These are phyloP conservation scores for Sthenelais limicola DNA, from an alignment of 2,888 invertebrate species.

Conservation along the genomic window DNA sequence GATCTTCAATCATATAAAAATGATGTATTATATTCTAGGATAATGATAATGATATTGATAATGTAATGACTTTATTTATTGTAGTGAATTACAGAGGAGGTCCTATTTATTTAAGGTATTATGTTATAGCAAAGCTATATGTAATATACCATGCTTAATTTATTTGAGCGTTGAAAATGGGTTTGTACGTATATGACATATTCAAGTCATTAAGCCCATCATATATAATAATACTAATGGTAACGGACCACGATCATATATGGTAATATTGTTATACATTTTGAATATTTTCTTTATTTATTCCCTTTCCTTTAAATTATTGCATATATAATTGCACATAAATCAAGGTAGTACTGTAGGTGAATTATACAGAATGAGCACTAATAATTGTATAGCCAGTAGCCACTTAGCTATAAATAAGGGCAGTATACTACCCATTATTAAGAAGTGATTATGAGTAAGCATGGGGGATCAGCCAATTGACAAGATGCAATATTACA, in stretches of 20 bases:
- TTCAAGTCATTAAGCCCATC: constrained; percentile 2
- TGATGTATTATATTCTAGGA: constrained; percentile 40
- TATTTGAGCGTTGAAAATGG: constrained; percentile 31
- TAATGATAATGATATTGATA: constrained; percentile 39
- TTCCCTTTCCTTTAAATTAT: constrained; percentile 39
- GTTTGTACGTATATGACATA: not conserved
- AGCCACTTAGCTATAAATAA: constrained; percentile 35
- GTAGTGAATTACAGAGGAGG: constrained; percentile 35
- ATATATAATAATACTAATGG: no score
- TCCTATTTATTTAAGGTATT: constrained; percentile 37
- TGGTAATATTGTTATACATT: constrained; percentile 38
- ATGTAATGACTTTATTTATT: constrained; percentile 38
- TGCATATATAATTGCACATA: constrained; percentile 42
- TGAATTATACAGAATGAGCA: constrained; percentile 28
- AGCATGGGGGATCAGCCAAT: constrained; percentile 38
- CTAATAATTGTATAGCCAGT: constrained; percentile 39
- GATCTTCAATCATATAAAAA: constrained; percentile 40
- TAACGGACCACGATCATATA: constrained; percentile 34
- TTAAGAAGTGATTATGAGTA: constrained; percentile 33
- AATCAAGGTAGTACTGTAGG: constrained; percentile 36
- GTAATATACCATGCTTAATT: constrained; percentile 40
- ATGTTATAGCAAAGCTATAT: constrained; percentile 42
- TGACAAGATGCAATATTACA: constrained; percentile 33
- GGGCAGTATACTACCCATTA: constrained; percentile 28
- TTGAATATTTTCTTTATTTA: constrained; percentile 41